A percentile compares a stretch with the other conserved stretches of the same genome.
phyloP scores from a whole-genome alignment of 2,888 invertebrate genomes.

The Agrotis segetum region DNA sequence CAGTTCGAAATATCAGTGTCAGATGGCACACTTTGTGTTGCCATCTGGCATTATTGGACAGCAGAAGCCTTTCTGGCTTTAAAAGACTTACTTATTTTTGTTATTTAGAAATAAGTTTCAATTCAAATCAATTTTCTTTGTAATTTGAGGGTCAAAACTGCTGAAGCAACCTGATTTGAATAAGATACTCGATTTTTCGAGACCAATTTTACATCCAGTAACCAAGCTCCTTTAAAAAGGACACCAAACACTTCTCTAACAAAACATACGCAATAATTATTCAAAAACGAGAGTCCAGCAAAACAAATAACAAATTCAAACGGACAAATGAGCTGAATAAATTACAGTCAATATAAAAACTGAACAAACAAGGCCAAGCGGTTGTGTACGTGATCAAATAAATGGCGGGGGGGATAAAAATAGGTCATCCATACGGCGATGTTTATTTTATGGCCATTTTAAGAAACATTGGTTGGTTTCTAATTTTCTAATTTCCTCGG shows the following conservation, averaged over 20 bases:
- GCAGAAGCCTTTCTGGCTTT: too few species aligned
- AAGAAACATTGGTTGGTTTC: neutral
- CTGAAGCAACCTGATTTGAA: neutral
- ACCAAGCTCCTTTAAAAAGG: neutral
- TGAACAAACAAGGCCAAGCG: constrained; percentile 23
- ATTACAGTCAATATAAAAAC: constrained; percentile 38
- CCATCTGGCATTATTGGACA: too few species aligned
- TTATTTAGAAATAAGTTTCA: too few species aligned
- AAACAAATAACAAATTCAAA: constrained; percentile 15
- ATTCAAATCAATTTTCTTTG: neutral
- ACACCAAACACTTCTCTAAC: neutral
- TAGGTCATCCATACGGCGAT: constrained; percentile 30
- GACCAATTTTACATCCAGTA: neutral
- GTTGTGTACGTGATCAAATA: constrained; percentile 25
- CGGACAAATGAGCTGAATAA: constrained; percentile 19
- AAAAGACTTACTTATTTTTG: too few species aligned
- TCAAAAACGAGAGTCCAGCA: neutral
- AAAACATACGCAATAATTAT: neutral
- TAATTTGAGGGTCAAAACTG: neutral
- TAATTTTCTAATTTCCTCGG: too few species aligned
- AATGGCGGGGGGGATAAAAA: constrained; percentile 27
- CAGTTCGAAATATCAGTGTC: too few species aligned
- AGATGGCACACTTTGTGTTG: too few species aligned
- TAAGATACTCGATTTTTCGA: neutral
- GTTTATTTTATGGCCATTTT: constrained; percentile 22